A percentile compares a stretch with the other conserved stretches of the same genome.
Conservation (phyloP, 2,888 invertebrate genomes). For the Cepaea hortensis region DNA sequence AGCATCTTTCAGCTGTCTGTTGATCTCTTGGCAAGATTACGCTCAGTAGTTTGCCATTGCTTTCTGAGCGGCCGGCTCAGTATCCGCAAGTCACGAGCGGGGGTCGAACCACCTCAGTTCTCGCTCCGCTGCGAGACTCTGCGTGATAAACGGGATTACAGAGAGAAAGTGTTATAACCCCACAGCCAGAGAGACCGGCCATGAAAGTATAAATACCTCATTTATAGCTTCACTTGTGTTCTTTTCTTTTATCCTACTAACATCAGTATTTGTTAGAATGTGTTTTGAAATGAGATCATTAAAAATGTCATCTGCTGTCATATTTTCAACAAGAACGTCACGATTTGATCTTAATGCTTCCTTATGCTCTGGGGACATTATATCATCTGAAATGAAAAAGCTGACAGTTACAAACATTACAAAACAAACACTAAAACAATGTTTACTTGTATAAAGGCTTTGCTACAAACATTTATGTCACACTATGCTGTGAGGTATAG, state of each 20-base stretch:
- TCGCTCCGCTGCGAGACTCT: too few relatives aligned
- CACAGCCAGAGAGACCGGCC: too few relatives aligned
- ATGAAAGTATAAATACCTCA: conserved; percentile 30
- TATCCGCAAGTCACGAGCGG: too few relatives aligned
- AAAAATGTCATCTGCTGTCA: conserved; percentile 67
- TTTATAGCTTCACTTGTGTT: conserved; percentile 43
- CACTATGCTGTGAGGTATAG: too few relatives aligned
- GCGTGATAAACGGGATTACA: too few relatives aligned
- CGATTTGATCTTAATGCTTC: conserved; percentile 58
- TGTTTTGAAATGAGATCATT: conserved; percentile 62
- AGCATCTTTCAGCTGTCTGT: too few relatives aligned
- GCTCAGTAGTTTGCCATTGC: too few relatives aligned
- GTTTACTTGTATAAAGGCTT: background rate
- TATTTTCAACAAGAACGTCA: conserved; percentile 62
- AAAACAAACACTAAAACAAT: background rate
- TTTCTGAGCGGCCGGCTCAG: too few relatives aligned
- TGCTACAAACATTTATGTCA: background rate
- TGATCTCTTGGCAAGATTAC: too few relatives aligned
- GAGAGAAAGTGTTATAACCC: too few relatives aligned
- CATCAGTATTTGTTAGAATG: conserved; percentile 57
- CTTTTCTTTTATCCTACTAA: conserved; percentile 57
- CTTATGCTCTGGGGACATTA: conserved; percentile 63
- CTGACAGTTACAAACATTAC: background rate
- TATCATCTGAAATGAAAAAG: conserved; percentile 49
- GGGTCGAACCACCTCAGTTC: too few relatives aligned